Evolutionary conservation across 1,140 invertebrate species (phyloP), one percentile per base, ranked within the genome.

Genomic region (Sipha flava): DNA sequence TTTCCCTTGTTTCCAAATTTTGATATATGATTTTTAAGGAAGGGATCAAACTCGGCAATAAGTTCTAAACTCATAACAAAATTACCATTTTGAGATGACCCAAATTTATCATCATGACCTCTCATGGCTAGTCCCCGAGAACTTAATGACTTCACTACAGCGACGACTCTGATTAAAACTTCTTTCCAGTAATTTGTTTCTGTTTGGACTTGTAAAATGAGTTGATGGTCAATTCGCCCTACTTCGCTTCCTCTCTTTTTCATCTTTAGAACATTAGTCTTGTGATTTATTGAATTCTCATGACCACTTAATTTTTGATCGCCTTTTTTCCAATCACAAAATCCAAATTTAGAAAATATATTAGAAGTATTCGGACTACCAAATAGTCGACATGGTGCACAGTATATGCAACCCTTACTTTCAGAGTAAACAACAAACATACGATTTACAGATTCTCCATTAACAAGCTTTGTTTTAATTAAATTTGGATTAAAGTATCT

Each of bases 21-120:
- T 81, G 73, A 21, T 81, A 85, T 83, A 75, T 86, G 85, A 59
- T 83, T 79, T 14, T 80, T 81, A 73, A 85, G 81, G 80, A 85
- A 85, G 26, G 82, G 83, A 82, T 85, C 84, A 81, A 84, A 85
- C 82, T 84, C 80, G 7, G 83, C 82, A 54, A 85, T 81, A 37
- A 85, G 72, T 81, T 85, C 83, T 59, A 86, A 81, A 10, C 73
- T 18, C 45, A 81, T 81, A 57, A 83, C 47, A 70, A 66, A 83
- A 80, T 83, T 83, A 37, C 81, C 82, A 81, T 82, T 83, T 16
- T 81, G 62, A 23, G 68, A 34, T 66, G 79, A 73, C 31, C 81
- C 81, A 72, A 83, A 80, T 81, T 81, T 72, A 73, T 83, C 81
- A 54, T 80, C 72, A 57, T 49, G 29, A 40, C 81, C 82, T 75